phyloP scores from a whole-genome alignment of 2,888 invertebrate genomes.

The Lissonota sp. region DNA sequence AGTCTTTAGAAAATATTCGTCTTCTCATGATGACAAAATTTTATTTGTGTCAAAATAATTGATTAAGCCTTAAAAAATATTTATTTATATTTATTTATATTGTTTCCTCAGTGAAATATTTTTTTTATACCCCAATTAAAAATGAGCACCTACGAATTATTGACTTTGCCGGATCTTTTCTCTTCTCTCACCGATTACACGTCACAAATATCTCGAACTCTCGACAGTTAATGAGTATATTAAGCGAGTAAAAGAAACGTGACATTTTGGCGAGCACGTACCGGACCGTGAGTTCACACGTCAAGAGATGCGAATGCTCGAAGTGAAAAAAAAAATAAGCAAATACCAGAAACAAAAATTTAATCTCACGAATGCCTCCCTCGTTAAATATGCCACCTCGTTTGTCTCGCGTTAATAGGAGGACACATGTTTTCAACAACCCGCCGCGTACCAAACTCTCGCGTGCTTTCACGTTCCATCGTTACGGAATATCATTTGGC shows the following conservation, averaged over 20 bases:
- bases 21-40: too few species aligned
- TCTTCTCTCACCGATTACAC: not conserved
- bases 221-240: constrained; percentile 21
- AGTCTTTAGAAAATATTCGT: too few species aligned
- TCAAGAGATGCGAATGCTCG: not conserved
- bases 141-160: not conserved
- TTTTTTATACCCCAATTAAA: too few species aligned
- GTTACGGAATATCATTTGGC: constrained; percentile 28
- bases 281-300: not conserved
- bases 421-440: constrained; percentile 35
- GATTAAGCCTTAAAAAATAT: too few species aligned
- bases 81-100: too few species aligned
- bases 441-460: constrained; percentile 17
- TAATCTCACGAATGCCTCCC: constrained; percentile 43
- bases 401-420: constrained; percentile 54
- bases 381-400: constrained; percentile 54
- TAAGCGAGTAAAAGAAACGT: constrained; percentile 5
- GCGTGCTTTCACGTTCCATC: constrained; percentile 13
- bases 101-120: too few species aligned
- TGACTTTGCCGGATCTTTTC: not conserved
- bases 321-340: not conserved
- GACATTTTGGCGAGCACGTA: constrained; percentile 22
- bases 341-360: constrained; percentile 26
- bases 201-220: not conserved
- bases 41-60: too few species aligned